Base-by-base conservation (phyloP, 2,888 invertebrate species). In the Tetragonisca angustula region DNA sequence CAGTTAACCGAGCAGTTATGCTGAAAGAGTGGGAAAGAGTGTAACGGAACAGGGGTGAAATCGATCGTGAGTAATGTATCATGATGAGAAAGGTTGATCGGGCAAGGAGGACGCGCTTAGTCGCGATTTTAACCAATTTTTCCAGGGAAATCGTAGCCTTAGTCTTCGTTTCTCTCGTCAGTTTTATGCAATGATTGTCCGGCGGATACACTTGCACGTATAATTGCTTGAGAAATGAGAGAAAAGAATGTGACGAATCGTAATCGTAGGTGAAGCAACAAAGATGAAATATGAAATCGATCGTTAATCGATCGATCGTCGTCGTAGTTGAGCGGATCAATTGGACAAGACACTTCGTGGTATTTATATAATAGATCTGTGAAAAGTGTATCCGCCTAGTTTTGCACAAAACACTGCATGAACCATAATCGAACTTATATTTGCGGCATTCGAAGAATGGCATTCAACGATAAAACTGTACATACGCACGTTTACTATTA, bases 401-500 rank as follows among this genome's bases (percentile, higher is more conserved):
- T 72, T 27, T 50, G 50, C 67, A 76, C 72, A 32, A 65, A 32
- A 71, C 56, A 70, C 24, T 71, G 74, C 69, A 71, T 70, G 80
- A 82, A 50, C 32, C 79, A 54, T 79, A 76, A 81, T 85, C 81
- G 79, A 75, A 81, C 71, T 80, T 69, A 71, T 54, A 81, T 79
- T 84, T 79, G 84, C 89, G 82, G 81, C 76, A 81, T 77, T 88
- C 80, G 76, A 85, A 70, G 79, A 88, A 85, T 88, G 82, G 82
- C 87, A 88, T 87, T 89, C 84, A 88, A 87, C 88, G 88, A 84
- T 79, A 85, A 87, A 89, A 87, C 88, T 92, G 92, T 92, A 92
- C 89, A 92, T 92, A 88, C 87, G 87, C 90, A 89, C 90, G 90
- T 92, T 91, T 90, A 90, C 89, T 90, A 92, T 89, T 90, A 89